Percentiles rank a stretch among this genome's conserved stretches.
Conservation (phyloP, 2,797 vertebrate species). For the Thalassophryne amazonica region DNA sequence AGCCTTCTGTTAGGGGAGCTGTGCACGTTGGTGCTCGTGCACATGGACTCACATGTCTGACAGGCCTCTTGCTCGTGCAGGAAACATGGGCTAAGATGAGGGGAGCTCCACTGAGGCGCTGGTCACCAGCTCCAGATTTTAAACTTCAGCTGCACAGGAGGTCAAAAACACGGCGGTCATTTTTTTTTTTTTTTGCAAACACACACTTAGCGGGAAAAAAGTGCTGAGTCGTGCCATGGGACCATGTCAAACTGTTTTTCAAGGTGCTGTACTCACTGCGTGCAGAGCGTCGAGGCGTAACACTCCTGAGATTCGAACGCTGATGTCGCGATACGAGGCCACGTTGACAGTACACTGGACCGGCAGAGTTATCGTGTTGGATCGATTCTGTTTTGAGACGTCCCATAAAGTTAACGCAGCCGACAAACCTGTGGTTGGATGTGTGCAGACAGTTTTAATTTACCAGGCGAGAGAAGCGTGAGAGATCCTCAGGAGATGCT, state of each 20-base stretch:
- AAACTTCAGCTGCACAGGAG: slow-evolving; percentile 87
- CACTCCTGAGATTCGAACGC: slow-evolving; percentile 77
- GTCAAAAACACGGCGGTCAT: slow-evolving; percentile 39
- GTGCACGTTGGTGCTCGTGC: too few relatives aligned
- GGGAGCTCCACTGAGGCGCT: slow-evolving; percentile 83
- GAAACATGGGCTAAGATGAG: slow-evolving; percentile 85
- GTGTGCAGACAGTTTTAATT: not conserved
- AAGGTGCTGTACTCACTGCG: slow-evolving; percentile 76
- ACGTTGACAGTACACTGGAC: slow-evolving; percentile 85
- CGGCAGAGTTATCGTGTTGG: slow-evolving; percentile 85
- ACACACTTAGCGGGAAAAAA: slow-evolving; percentile 4
- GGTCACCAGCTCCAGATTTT: slow-evolving; percentile 85
- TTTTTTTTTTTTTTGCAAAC: slow-evolving; percentile 20
- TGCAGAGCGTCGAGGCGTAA: slow-evolving; percentile 86
- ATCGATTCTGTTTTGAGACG: slow-evolving; percentile 82
- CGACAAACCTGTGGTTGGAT: not conserved
- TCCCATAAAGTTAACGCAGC: not conserved
- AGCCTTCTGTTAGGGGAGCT: too few relatives aligned
- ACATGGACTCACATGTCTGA: slow-evolving; percentile 89
- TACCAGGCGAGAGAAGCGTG: slow-evolving; percentile 86
- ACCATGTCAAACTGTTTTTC: not conserved
- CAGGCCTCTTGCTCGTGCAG: slow-evolving; percentile 88
- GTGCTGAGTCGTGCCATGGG: too few relatives aligned
- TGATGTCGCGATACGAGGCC: slow-evolving; percentile 80
- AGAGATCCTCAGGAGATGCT: slow-evolving; percentile 83